phyloP scores from a whole-genome alignment of 92 coral and sea anemone genomes.

The Muricea muricata region DNA sequence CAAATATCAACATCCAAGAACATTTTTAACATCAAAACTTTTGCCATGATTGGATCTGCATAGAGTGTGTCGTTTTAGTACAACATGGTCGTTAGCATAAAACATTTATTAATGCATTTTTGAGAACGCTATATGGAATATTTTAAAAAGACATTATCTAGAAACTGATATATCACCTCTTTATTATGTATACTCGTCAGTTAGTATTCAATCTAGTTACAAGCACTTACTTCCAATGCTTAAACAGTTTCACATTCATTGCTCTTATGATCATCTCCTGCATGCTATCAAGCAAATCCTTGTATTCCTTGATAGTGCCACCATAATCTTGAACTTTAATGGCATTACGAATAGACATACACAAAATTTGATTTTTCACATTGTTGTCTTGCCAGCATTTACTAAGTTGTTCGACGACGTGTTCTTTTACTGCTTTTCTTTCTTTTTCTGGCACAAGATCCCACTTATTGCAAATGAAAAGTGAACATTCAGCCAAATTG shows the following conservation, averaged over 20 bases:
- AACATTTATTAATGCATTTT: no score
- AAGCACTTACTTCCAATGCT: conserved; percentile 28
- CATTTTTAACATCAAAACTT: no score
- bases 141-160: no score
- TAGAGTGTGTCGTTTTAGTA: no score
- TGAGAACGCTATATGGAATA: no score
- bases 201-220: no score
- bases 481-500: conserved; percentile 10
- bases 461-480: conserved; percentile 45
- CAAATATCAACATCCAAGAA: no score
- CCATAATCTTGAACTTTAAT: conserved; percentile 1
- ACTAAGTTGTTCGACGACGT: neutral
- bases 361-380: conserved; percentile 15
- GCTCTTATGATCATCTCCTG: neutral
- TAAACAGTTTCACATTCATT: conserved; percentile 2
- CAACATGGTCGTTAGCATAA: no score
- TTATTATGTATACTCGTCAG: no score
- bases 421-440: neutral
- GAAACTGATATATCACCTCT: no score
- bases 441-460: neutral
- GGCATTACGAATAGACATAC: neutral
- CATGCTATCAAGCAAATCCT: neutral
- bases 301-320: neutral
- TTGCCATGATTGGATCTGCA: no score
- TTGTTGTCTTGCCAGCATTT: neutral